Evolutionary conservation across 2,888 invertebrate species (phyloP), one percentile per base, ranked within the genome.

Genomic region (Anarsia innoxiella): DNA sequence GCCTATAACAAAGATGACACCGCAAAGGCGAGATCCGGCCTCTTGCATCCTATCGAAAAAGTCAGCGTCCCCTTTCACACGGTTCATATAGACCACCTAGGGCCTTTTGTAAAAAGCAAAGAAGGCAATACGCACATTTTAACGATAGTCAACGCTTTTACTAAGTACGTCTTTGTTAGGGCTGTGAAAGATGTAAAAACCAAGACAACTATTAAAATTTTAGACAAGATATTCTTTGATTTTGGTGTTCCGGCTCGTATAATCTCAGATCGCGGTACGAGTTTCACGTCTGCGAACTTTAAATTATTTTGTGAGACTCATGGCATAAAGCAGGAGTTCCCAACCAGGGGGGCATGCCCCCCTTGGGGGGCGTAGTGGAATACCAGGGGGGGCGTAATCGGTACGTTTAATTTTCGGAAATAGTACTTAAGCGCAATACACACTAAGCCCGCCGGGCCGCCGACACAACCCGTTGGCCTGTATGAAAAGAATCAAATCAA

Each of bases 1-100:
- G 39, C 39, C 1, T 42, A 30, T 15, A 39, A 33, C 16, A 42
- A 39, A 8, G 39, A 42, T 28, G 15, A 6, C 9, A 25, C 29
- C 0, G 9, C 16, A 2, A 34, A 23, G 23, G 13, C 27, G 2
- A 34, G 34, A 10, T 1, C 4, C 1, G 38, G 41, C 1, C n/a
- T 26, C 10, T 15, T 40, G 2, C n/a, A 28, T 11, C 40, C 67
- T 1, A 74, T 75, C 19, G 53, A 58, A 16, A 73, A 74, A 37
- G 46, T 56, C 4, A 36, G 49, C 0, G 46, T 53, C 5, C 70
- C 70, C 0, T 66, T 79, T 19, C 56, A 72, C 28, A 69, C 64
- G 0, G 23, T 76, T 2, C 70, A 76, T 40, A 35, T 76, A 0
- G 73, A 76, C 42, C 72, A 75, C 41, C 33, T 76, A 2, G 70